A percentile compares a stretch with the other conserved stretches of the same genome.
Conservation (phyloP, 1,140 invertebrate genomes). For the Lerema accius region DNA sequence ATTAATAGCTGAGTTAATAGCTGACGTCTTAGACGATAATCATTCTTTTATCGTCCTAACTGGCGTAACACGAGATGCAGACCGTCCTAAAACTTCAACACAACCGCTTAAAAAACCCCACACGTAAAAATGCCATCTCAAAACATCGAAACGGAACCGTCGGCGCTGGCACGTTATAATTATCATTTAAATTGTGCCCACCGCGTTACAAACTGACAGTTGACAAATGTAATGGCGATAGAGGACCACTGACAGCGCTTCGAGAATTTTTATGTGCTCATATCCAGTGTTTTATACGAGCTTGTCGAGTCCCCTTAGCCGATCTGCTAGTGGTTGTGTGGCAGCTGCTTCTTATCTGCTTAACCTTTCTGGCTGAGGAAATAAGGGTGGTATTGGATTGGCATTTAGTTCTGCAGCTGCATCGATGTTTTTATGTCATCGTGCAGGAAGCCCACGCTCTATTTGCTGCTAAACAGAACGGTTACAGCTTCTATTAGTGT, state of each 20-base stretch:
- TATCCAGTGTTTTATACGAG: slow-evolving; percentile 77
- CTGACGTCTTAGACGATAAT: background rate
- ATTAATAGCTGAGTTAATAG: too few relatives aligned
- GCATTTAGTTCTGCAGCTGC: slow-evolving; percentile 14
- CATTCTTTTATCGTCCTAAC: background rate
- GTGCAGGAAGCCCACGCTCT: slow-evolving; percentile 47
- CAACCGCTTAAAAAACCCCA: slow-evolving; percentile 28
- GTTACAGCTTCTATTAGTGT: too few relatives aligned
- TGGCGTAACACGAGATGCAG: slow-evolving; percentile 3
- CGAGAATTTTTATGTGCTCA: slow-evolving; percentile 80
- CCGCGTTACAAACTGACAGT: slow-evolving; percentile 73
- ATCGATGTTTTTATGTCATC: slow-evolving; percentile 51
- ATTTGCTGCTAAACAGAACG: slow-evolving; percentile 36
- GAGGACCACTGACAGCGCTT: slow-evolving; percentile 71
- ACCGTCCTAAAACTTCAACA: background rate
- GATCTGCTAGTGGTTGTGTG: slow-evolving; percentile 41
- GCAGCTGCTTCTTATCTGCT: slow-evolving; percentile 12
- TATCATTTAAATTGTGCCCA: slow-evolving; percentile 79
- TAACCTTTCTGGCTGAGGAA: slow-evolving; percentile 9
- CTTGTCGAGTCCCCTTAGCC: slow-evolving; percentile 72
- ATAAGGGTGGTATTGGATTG: slow-evolving; percentile 43
- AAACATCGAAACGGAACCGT: slow-evolving; percentile 37
- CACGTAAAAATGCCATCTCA: slow-evolving; percentile 47
- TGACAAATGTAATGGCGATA: slow-evolving; percentile 80
- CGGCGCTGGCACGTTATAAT: slow-evolving; percentile 65